phyloP scores from a whole-genome alignment of 2,888 invertebrate species.

The Papilio demoleus region DNA sequence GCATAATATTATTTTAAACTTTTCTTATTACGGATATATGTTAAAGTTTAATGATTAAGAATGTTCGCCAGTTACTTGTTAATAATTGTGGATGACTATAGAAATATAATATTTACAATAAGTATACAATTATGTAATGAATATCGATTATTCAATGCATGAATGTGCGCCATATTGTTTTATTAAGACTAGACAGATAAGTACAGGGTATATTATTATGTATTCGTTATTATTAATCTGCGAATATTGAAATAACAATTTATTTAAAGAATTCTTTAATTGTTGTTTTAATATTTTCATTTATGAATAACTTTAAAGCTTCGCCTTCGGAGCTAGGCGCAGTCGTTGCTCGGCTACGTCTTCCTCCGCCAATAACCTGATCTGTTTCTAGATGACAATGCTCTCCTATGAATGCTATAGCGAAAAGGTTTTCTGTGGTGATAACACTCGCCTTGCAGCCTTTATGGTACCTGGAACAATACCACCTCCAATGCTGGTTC shows the following conservation, averaged over 20 bases:
- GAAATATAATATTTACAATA: not conserved
- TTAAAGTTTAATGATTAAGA: too few relatives aligned
- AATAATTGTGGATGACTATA: too few relatives aligned
- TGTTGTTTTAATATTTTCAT: not conserved
- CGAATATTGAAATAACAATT: not conserved
- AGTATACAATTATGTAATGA: too few relatives aligned
- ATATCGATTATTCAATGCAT: too few relatives aligned
- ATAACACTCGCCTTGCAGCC: constrained; percentile 50
- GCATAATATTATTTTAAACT: too few relatives aligned
- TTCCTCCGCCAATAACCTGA: not conserved
- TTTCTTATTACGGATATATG: too few relatives aligned
- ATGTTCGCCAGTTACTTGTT: too few relatives aligned
- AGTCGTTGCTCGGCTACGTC: not conserved
- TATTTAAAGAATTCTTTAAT: not conserved
- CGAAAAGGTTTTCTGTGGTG: constrained; percentile 43
- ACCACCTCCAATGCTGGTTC: constrained; percentile 47
- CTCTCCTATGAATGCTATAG: constrained; percentile 39
- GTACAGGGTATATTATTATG: not conserved
- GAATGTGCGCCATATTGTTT: not conserved
- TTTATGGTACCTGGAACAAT: constrained; percentile 53
- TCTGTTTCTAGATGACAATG: constrained; percentile 47
- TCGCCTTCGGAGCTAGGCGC: not conserved
- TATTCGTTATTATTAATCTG: not conserved
- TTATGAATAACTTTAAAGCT: not conserved
- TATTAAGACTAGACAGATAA: not conserved